These are phyloP conservation scores for Aporophyla lueneburgensis DNA, from an alignment of 2,888 invertebrate genomes.

Conservation along the genomic window DNA sequence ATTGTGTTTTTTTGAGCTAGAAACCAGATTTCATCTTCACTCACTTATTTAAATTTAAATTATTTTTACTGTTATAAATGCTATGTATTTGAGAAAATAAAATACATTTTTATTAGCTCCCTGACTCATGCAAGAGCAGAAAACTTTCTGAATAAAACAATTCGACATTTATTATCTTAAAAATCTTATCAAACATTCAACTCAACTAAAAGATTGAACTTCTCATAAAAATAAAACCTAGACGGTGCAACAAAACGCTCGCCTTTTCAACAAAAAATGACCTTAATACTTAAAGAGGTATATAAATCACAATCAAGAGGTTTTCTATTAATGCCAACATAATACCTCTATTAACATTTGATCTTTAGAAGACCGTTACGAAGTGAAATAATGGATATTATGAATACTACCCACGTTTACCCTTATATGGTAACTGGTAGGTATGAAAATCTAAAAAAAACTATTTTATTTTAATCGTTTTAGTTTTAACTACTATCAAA, in stretches of 20 bases:
- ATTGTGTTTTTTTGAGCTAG: conserved; percentile 14
- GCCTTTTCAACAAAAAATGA: conserved; percentile 47
- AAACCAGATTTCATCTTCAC: background rate
- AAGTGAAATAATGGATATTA: conserved; percentile 61
- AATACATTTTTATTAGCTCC: background rate
- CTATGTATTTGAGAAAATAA: background rate
- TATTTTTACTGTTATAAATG: conserved; percentile 3
- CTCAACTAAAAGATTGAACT: conserved; percentile 10
- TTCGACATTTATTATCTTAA: conserved; percentile 16
- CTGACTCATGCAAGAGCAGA: background rate
- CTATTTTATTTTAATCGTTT: conserved; percentile 35
- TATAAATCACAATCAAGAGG: conserved; percentile 63
- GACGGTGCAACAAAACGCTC: conserved; percentile 29
- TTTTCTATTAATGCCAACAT: conserved; percentile 60
- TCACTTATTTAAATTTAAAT: conserved; percentile 37
- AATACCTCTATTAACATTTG: conserved; percentile 59
- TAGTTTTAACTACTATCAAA: conserved; percentile 7
- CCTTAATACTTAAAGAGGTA: conserved; percentile 53
- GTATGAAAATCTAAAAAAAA: conserved; percentile 16
- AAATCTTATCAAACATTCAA: conserved; percentile 13
- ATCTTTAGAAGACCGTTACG: conserved; percentile 55
- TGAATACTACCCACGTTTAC: conserved; percentile 56
- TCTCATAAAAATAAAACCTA: conserved; percentile 18
- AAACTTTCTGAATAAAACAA: conserved; percentile 12
- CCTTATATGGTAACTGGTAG: conserved; percentile 34